Conservation (phyloP, 2,113 vertebrate genomes). For the Fulica atra region DNA sequence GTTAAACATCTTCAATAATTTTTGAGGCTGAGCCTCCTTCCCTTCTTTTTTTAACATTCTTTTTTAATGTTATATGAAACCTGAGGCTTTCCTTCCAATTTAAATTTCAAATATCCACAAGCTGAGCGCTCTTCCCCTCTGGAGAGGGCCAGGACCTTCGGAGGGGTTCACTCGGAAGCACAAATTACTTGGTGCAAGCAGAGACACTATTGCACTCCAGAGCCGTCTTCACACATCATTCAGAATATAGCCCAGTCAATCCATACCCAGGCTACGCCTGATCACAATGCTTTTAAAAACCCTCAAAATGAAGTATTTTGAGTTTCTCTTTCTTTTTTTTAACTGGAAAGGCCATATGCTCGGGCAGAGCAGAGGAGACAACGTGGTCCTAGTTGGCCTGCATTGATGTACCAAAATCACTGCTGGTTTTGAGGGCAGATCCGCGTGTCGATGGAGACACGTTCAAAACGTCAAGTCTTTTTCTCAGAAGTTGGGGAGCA, state of each 20-base stretch:
- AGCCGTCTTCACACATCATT: neutral
- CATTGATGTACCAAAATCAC: neutral
- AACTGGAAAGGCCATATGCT: neutral
- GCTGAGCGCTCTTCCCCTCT: neutral
- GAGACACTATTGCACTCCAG: neutral
- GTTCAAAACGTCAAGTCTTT: neutral
- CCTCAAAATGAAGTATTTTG: neutral
- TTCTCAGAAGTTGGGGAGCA: neutral
- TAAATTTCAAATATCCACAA: neutral
- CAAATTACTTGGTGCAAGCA: neutral
- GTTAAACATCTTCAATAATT: neutral
- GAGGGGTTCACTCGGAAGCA: neutral
- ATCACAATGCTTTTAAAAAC: neutral
- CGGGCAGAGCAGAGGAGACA: neutral
- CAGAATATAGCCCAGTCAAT: neutral
- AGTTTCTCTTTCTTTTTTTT: neutral
- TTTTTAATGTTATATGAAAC: neutral
- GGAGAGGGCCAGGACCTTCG: neutral
- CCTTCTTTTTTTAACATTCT: neutral
- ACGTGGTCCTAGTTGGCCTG: neutral
- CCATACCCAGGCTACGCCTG: neutral
- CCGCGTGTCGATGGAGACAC: fast-evolving
- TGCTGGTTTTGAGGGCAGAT: neutral
- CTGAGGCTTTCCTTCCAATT: neutral
- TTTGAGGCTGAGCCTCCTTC: neutral